Conservation (phyloP, 1,140 invertebrate species). For the Venustaconcha ellipsiformis region DNA sequence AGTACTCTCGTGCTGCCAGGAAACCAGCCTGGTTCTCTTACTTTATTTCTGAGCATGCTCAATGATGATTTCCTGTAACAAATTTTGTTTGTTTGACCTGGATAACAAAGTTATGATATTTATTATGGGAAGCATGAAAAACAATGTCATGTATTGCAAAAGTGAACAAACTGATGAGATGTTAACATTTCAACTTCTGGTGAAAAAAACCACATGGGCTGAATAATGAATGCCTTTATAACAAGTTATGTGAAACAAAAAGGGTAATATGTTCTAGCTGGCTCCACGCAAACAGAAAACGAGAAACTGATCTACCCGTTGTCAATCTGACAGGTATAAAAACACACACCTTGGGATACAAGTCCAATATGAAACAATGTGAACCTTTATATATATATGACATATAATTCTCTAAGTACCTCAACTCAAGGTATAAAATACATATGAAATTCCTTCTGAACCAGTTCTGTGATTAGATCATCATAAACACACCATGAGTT, state of each 20-base stretch:
- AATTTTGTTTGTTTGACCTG: background rate
- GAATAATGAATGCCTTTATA: constrained; percentile 26
- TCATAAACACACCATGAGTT: constrained; percentile 12
- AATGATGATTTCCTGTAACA: background rate
- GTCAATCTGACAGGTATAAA: constrained; percentile 2
- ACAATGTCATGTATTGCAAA: constrained; percentile 24
- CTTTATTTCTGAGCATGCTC: background rate
- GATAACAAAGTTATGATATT: constrained; percentile 1
- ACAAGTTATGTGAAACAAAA: constrained; percentile 34
- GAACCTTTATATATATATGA: constrained; percentile 12
- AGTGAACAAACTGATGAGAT: constrained; percentile 30
- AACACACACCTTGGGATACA: background rate
- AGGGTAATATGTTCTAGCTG: constrained; percentile 4
- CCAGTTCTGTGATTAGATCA: constrained; percentile 27
- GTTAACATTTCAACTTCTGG: constrained; percentile 4
- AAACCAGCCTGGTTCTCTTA: background rate
- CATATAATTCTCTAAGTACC: constrained; percentile 6
- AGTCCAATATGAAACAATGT: constrained; percentile 15
- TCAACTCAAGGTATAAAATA: constrained; percentile 15
- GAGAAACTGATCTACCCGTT: constrained; percentile 26
- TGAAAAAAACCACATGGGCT: constrained; percentile 27
- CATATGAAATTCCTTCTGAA: constrained; percentile 16
- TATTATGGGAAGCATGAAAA: background rate
- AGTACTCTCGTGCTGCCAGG: background rate
- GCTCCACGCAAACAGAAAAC: constrained; percentile 24